phyloP scores from a whole-genome alignment of 2,888 invertebrate genomes.

The Epinotia bilunana region DNA sequence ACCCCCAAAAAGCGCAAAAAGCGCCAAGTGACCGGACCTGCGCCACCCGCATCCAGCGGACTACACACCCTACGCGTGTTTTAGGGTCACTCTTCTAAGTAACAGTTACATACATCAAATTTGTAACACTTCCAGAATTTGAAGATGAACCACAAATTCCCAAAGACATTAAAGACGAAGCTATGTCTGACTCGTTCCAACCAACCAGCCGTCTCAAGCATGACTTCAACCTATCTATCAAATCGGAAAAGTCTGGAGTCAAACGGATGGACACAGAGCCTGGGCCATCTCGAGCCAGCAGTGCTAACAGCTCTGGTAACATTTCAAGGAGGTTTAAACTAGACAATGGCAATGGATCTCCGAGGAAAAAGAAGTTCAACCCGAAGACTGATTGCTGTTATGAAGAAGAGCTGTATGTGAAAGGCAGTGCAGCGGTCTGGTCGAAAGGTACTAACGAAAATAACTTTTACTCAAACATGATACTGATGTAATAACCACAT shows the following conservation, averaged over 20 bases:
- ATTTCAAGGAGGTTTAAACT: constrained; percentile 78
- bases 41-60: too few species aligned
- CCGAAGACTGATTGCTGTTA: constrained; percentile 79
- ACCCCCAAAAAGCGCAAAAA: too few species aligned
- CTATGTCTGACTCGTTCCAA: constrained; percentile 70
- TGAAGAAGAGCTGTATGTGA: constrained; percentile 95
- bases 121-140: constrained; percentile 57
- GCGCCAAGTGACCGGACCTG: too few species aligned
- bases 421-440: constrained; percentile 93
- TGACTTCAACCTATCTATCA: constrained; percentile 79
- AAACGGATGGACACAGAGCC: constrained; percentile 65
- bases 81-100: too few species aligned
- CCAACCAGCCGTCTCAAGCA: constrained; percentile 73
- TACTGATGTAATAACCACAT: too few species aligned
- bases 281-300: constrained; percentile 65
- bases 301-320: constrained; percentile 77
- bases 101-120: too few species aligned
- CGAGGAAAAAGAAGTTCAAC: constrained; percentile 63
- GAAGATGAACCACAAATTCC: constrained; percentile 60
- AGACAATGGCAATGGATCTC: constrained; percentile 54
- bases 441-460: constrained; percentile 80
- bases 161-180: constrained; percentile 69
- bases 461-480: too few species aligned
- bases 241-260: constrained; percentile 67
- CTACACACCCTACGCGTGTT: too few species aligned